Evolutionary conservation across 1,140 invertebrate genomes (phyloP).

Genomic region (Sycophila sp.): DNA sequence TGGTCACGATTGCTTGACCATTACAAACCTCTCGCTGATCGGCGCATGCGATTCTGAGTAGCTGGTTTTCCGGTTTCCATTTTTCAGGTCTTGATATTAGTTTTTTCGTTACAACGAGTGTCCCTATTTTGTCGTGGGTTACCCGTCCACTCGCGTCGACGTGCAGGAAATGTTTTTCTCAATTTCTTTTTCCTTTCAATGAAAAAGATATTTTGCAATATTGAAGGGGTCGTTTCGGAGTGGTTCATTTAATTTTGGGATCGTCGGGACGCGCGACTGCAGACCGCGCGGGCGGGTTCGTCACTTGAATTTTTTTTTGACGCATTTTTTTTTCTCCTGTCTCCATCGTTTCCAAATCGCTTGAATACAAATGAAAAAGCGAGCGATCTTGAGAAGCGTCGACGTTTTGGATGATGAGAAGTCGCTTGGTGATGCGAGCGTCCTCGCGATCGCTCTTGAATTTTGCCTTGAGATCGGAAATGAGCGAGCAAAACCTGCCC

Average conservation of each 20-base stretch:
- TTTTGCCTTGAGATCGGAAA: neutral
- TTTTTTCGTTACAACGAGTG: constrained; percentile 33
- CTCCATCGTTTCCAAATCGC: neutral
- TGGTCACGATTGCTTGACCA: neutral
- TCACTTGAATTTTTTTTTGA: constrained; percentile 26
- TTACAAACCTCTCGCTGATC: constrained; percentile 37
- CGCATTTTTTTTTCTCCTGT: too few species aligned
- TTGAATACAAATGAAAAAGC: neutral
- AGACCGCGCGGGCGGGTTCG: constrained; percentile 40
- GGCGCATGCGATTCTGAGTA: constrained; percentile 40
- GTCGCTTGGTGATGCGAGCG: neutral
- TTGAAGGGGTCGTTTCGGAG: constrained; percentile 36
- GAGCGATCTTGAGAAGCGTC: neutral
- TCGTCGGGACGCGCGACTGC: constrained; percentile 42
- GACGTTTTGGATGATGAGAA: constrained; percentile 3
- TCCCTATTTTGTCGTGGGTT: constrained; percentile 45
- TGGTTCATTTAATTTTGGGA: constrained; percentile 38
- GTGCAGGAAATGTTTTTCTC: constrained; percentile 62
- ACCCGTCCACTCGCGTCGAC: constrained; percentile 58
- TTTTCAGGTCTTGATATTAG: constrained; percentile 29
- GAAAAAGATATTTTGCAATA: constrained; percentile 40
- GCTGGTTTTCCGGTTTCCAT: constrained; percentile 35
- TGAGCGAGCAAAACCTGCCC: constrained; percentile 37
- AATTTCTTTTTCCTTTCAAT: constrained; percentile 39
- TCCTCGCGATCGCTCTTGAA: constrained; percentile 10